Base-by-base conservation (phyloP, 2,888 invertebrate species). In the Myopa tessellatipennis region DNA sequence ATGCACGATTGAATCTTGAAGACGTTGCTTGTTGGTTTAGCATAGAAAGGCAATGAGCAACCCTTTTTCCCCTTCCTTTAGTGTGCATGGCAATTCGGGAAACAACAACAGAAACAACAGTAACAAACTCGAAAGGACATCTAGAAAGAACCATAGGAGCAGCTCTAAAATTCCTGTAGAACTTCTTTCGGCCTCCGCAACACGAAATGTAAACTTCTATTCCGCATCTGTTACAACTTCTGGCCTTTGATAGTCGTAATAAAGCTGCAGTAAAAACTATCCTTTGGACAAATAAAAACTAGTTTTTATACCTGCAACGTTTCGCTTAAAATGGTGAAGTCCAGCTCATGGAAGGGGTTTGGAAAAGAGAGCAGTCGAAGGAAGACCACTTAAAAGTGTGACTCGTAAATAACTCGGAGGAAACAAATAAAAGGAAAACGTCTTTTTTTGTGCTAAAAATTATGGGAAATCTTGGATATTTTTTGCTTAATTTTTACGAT, bases 1-100 rank as follows among this genome's bases (percentile, higher is more conserved):
- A 77, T 84, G 81, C 78, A 69, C 77, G 81, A 79, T 77, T 77
- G 79, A 58, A 58, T 60, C 65, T 74, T 60, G 74, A 77, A 67
- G 63, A n/a, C 8, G 61, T 36, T 16, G 10, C 45, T 69, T 34
- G 10, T 36, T 65, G 65, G n/a, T 58, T 58, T 16, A 10, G 5
- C 16, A 58, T 5, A 58, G 18, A 58, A 58, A 58, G 5, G 4
- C 26, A 5, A 0, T n/a, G 26, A 10, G 7, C 55, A 36, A 73
- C 40, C 58, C 61, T 55, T 60, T 40, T 73, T 60, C 72, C 58
- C 40, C 36, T 73, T 45, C 45, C 45, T 52, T 14, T 52, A 1
- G 8, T 52, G 52, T 52, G 14, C 58, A 18, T 1, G 58, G 5
- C 18, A 58, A 10, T 12, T 1, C 58, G 58, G 4, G 16, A 12